phyloP scores from a whole-genome alignment of 2,888 invertebrate genomes.

The Drymonia ruficornis region DNA sequence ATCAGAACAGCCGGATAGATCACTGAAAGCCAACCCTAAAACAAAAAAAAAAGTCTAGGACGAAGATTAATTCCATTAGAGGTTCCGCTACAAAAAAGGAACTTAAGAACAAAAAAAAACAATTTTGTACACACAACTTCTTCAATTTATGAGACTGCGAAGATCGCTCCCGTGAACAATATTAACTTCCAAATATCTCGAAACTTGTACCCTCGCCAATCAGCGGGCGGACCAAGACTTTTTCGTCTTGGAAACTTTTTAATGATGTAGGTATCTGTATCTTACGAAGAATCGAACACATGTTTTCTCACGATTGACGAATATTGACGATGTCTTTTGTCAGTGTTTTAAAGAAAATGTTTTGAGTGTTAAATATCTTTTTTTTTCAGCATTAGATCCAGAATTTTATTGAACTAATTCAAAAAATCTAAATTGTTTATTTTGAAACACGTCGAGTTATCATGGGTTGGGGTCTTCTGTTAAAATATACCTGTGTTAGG shows the following conservation, averaged over 20 bases:
- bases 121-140: not conserved
- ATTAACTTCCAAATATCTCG: conserved; percentile 4
- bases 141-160: not conserved
- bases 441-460: too few relatives aligned
- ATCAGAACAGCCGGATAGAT: too few relatives aligned
- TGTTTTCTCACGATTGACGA: conserved; percentile 2
- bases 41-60: too few relatives aligned
- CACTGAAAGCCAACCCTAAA: too few relatives aligned
- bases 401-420: too few relatives aligned
- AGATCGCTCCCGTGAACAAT: not conserved
- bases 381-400: too few relatives aligned
- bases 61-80: not conserved
- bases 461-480: too few relatives aligned
- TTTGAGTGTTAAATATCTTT: too few relatives aligned
- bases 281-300: conserved; percentile 13
- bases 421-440: too few relatives aligned
- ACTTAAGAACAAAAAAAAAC: not conserved
- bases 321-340: not conserved
- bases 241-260: conserved; percentile 18
- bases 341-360: too few relatives aligned
- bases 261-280: conserved; percentile 15
- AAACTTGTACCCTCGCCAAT: conserved; percentile 14
- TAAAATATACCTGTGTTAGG: too few relatives aligned
- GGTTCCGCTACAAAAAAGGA: not conserved
- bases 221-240: conserved; percentile 16